Conservation (phyloP, 2,113 vertebrate species). For the Scartelaos histophorus region DNA sequence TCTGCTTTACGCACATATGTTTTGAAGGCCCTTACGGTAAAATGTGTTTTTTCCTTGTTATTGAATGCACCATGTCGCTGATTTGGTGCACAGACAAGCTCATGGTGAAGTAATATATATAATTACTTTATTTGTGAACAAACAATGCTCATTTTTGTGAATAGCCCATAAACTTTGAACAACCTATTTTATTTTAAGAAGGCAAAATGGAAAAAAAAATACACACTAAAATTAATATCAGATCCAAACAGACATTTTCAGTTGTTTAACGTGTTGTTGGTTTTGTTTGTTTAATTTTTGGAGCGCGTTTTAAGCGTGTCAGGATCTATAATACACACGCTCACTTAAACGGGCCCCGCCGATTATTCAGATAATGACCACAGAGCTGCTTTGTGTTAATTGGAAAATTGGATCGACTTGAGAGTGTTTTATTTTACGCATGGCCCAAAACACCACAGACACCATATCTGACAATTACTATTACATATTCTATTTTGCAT, state of each 20-base stretch:
- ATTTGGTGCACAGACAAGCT: not conserved
- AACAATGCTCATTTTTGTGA: not conserved
- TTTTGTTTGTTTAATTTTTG: constrained; percentile 32
- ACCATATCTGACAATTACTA: constrained; percentile 10
- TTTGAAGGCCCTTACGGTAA: not conserved
- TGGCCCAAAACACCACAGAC: constrained; percentile 19
- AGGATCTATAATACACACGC: constrained; percentile 12
- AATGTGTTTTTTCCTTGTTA: not conserved
- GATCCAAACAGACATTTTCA: not conserved
- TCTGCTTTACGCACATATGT: not conserved
- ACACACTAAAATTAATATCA: not conserved
- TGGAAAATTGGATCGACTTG: constrained; percentile 47
- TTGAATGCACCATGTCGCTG: not conserved
- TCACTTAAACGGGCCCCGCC: constrained; percentile 15
- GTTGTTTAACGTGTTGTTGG: constrained; percentile 10
- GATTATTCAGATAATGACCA: constrained; percentile 67
- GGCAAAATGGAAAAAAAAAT: not conserved
- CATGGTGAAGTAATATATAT: not conserved
- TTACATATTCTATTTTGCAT: not conserved
- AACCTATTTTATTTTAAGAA: not conserved
- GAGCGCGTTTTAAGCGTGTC: constrained; percentile 6
- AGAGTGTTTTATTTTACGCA: not conserved
- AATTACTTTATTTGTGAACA: not conserved
- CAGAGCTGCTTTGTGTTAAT: constrained; percentile 55
- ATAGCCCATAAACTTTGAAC: not conserved